Evolutionary conservation across 2,888 invertebrate genomes (phyloP), one percentile per base, ranked within the genome.

Genomic region (Lutraria lutraria): DNA sequence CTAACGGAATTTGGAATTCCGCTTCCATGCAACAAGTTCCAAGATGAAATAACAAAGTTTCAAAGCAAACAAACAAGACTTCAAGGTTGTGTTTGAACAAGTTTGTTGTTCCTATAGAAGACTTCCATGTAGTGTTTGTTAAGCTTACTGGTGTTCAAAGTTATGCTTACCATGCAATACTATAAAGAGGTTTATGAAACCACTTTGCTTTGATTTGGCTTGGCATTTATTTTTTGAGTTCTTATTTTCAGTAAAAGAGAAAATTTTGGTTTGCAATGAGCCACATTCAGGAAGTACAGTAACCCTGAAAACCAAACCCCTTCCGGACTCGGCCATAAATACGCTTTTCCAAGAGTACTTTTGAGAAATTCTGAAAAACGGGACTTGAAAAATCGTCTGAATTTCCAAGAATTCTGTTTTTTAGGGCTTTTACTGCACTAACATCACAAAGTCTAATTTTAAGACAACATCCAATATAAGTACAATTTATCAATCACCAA

Each of bases 1-100:
- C 19, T 85, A 16, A 54, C 76, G 56, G 79, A 85, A 85, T 85
- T 29, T 54, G n/a, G 63, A 3, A 68, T 68, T 68, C 43, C 8
- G 25, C 63, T 13, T 68, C 63, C 4, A 76, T 76, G 85, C 76
- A 85, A 85, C 85, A 85, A 56, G 85, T 84, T 15, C 21, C 16
- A 34, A 85, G 31, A 85, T 53, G 56, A 25, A 79, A 53, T 76
- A 84, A 34, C 52, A 21, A 79, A 34, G 0, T 79, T 25, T 79
- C 79, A 34, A 79, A 34, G 34, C 79, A 79, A 34, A 31, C 63
- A 68, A 68, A 68, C 25, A 25, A 2, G 25, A 68, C 63, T 68
- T 68, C n/a, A 68, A 68, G n/a, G 25, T 6, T 25, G 63, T 53
- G 53, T 15, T 68, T 68, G 63, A 68, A 68, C n/a, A 25, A 68